Evolutionary conservation across 2,888 invertebrate genomes (phyloP), one percentile per base, ranked within the genome.

Genomic region (Caenorhabditis sulstoni): DNA sequence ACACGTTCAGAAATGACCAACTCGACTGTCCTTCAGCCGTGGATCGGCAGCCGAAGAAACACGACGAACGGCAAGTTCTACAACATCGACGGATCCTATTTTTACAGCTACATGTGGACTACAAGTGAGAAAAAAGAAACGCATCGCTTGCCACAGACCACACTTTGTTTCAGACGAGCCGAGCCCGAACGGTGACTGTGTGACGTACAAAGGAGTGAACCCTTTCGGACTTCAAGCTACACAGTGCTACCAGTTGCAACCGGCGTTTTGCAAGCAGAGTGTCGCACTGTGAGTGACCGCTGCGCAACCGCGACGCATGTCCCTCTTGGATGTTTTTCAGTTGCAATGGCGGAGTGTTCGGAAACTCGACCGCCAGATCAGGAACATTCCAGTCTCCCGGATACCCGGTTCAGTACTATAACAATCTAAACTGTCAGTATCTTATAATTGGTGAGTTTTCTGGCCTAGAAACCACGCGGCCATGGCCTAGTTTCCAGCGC

Each of bases 341-440:
- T 35, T 79, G 79, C 57, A 79, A 79, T 49, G 39, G 74, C 37
- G 75, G 37, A 22, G 37, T 18, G 9, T 14, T 73, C 9, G 98
- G 98, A 0, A 93, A 95, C 4, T 94, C 96, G 62, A 94, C 1
- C 14, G 64, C 53, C 0, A 41, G 74, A 35, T 55, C 39, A 1
- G 79, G 79, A 37, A 59, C 59, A 16, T 41, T 79, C 62, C 62
- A 45, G 11, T 74, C 74, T 0, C 79, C 79, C 5, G 62, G 66
- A 0, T 79, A 68, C 16, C 79, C 79, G 0, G 41, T 7, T 29
- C 68, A 79, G 23, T 79, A 79, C 44, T 78, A 78, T 22, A 78
- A 78, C 29, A 78, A 78, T 95, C 0, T 73, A 45, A 53, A 68
- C 20, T 79, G 78, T 39, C 53, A 22, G 12, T 78, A 78, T 39